Evolutionary conservation across 2,888 invertebrate species (phyloP).

Genomic region (Plagodis dolabraria): DNA sequence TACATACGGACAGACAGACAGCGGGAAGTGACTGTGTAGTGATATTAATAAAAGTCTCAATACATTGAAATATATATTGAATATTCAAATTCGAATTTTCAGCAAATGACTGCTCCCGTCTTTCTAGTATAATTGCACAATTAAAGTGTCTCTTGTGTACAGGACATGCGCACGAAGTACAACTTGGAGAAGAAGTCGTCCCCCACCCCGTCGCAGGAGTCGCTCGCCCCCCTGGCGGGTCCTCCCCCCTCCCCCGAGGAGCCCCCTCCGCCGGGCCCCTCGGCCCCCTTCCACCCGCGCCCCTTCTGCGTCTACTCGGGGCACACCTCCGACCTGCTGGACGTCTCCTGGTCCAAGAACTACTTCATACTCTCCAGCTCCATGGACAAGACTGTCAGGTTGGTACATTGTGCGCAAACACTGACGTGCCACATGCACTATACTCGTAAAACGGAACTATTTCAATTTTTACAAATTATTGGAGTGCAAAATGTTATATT

Average conservation of each 20-base stretch:
- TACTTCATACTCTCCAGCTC: constrained; percentile 98
- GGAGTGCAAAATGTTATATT: no score
- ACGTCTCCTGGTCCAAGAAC: constrained; percentile 99
- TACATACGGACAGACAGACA: no score
- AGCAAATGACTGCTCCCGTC: neutral
- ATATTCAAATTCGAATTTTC: neutral
- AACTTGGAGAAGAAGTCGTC: constrained; percentile 95
- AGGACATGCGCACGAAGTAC: constrained; percentile 98
- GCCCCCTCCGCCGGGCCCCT: constrained; percentile 77
- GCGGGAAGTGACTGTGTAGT: no score
- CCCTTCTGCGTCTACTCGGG: constrained; percentile 97
- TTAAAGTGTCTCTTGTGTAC: constrained; percentile 36
- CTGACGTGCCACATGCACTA: no score
- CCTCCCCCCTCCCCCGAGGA: constrained; percentile 84
- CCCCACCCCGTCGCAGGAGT: constrained; percentile 97
- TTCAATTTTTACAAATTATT: no score
- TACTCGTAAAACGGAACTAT: no score
- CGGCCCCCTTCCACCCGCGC: constrained; percentile 92
- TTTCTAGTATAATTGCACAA: neutral
- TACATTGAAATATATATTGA: neutral
- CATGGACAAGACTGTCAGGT: constrained; percentile 97
- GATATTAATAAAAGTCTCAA: no score
- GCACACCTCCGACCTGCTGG: constrained; percentile 97
- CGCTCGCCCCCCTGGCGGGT: constrained; percentile 87
- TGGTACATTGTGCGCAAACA: no score